These are phyloP conservation scores for Apotomis capreana DNA, from an alignment of 2,888 invertebrate genomes.

Conservation along the genomic window DNA sequence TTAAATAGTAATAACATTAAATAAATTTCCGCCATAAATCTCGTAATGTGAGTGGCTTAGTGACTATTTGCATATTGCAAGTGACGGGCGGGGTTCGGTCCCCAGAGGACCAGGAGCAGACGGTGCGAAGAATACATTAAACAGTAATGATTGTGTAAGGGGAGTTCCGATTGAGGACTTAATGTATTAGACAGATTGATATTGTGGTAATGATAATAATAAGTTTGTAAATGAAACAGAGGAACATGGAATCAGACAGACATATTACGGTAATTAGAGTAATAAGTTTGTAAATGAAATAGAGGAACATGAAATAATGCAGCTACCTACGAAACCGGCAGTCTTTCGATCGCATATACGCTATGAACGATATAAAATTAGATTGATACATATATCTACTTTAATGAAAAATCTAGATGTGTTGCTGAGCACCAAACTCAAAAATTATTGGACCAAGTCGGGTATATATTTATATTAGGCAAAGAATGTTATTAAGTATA, in stretches of 20 bases:
- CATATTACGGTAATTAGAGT: neutral
- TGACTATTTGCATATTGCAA: slow-evolving; percentile 63
- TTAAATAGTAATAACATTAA: slow-evolving; percentile 27
- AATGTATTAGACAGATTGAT: slow-evolving; percentile 16
- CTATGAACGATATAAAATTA: too few relatives aligned
- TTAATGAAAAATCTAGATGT: too few relatives aligned
- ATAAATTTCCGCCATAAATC: slow-evolving; percentile 42
- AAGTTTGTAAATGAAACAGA: neutral
- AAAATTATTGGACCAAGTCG: too few relatives aligned
- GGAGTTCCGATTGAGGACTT: neutral
- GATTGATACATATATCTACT: too few relatives aligned
- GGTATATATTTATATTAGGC: too few relatives aligned
- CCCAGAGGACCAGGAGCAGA: slow-evolving; percentile 27
- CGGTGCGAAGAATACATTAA: slow-evolving; percentile 43
- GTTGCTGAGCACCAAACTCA: too few relatives aligned
- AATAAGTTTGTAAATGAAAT: too few relatives aligned
- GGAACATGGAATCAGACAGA: slow-evolving; percentile 5
- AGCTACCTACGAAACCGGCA: too few relatives aligned
- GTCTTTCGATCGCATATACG: too few relatives aligned
- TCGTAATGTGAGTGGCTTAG: slow-evolving; percentile 73
- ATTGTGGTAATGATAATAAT: neutral
- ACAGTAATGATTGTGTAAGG: slow-evolving; percentile 33
- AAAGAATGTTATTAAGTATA: too few relatives aligned
- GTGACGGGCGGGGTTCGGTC: slow-evolving; percentile 57
- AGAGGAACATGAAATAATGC: too few relatives aligned